phyloP scores from a whole-genome alignment of 2,113 vertebrate genomes.

The Hymenochirus boettgeri region DNA sequence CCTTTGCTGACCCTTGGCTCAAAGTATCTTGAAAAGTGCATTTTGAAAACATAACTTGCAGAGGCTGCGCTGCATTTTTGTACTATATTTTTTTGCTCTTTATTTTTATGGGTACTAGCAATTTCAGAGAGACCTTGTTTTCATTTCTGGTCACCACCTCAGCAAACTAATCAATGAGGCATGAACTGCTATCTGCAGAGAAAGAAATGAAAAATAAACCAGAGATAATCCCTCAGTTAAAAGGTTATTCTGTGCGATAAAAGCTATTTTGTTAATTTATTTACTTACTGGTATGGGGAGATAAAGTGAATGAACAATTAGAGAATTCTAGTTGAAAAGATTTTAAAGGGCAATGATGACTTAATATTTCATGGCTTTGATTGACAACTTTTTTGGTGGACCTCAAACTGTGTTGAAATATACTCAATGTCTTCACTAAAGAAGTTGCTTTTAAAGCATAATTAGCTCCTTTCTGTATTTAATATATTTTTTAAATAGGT shows the following conservation, averaged over 20 bases:
- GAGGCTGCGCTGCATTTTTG: conserved; percentile 44
- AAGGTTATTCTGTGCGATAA: conserved; percentile 99
- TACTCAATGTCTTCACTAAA: background rate
- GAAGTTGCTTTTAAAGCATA: background rate
- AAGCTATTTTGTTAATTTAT: conserved; percentile 99
- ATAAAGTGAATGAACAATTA: conserved; percentile 99
- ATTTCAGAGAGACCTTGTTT: conserved; percentile 91
- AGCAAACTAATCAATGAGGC: conserved; percentile 98
- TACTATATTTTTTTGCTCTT: conserved; percentile 24
- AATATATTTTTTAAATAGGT: too few species aligned
- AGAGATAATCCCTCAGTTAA: conserved; percentile 99
- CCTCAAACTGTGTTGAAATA: conserved; percentile 42
- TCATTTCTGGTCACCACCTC: conserved; percentile 94
- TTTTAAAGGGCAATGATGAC: conserved; percentile 98
- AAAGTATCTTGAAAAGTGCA: conserved; percentile 51
- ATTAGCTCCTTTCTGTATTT: too few species aligned
- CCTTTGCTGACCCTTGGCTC: conserved; percentile 58
- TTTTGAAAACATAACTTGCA: conserved; percentile 45
- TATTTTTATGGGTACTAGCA: conserved; percentile 63
- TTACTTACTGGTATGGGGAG: conserved; percentile 97
- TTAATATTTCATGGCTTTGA: conserved; percentile 97
- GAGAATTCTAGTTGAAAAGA: conserved; percentile 96
- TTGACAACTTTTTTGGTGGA: conserved; percentile 71
- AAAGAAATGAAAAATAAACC: conserved; percentile 99
- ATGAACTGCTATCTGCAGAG: conserved; percentile 90